Conservation (phyloP, 2,888 invertebrate genomes). For the Metalampra italica region DNA sequence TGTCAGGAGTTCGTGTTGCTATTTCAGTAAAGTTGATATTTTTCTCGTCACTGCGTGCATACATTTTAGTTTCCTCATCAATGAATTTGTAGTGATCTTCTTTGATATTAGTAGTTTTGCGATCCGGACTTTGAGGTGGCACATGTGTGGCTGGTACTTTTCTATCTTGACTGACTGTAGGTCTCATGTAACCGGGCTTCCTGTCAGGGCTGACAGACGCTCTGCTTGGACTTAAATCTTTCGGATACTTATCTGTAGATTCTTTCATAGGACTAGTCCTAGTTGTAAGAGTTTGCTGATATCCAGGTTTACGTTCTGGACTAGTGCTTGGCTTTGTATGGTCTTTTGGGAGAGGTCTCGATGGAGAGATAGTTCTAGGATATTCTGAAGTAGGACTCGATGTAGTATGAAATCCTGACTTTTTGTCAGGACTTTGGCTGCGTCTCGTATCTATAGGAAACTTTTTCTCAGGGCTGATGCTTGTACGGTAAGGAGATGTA, state of each 20-base stretch:
- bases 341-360: background rate
- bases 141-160: constrained; percentile 27
- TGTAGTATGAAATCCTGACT: constrained; percentile 11
- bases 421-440: constrained; percentile 25
- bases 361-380: constrained; percentile 7
- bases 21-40: constrained; percentile 16
- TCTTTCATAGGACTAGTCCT: constrained; percentile 25
- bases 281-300: constrained; percentile 2
- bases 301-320: constrained; percentile 22
- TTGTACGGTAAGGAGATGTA: constrained; percentile 16
- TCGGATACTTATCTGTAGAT: constrained; percentile 15
- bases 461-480: background rate
- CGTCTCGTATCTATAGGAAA: constrained; percentile 13
- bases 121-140: constrained; percentile 29
- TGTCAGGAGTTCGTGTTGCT: constrained; percentile 13
- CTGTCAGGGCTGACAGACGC: constrained; percentile 31
- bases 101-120: constrained; percentile 30
- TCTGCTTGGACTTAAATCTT: constrained; percentile 12
- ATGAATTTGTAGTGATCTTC: constrained; percentile 60
- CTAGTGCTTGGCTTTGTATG: constrained; percentile 35
- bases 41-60: constrained; percentile 33
- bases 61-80: constrained; percentile 65
- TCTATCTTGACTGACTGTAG: constrained; percentile 39
- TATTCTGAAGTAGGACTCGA: constrained; percentile 15
- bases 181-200: constrained; percentile 50